A percentile compares a stretch with the other conserved stretches of the same genome.
Conservation (phyloP, 2,113 vertebrate genomes). For the Sander vitreus region DNA sequence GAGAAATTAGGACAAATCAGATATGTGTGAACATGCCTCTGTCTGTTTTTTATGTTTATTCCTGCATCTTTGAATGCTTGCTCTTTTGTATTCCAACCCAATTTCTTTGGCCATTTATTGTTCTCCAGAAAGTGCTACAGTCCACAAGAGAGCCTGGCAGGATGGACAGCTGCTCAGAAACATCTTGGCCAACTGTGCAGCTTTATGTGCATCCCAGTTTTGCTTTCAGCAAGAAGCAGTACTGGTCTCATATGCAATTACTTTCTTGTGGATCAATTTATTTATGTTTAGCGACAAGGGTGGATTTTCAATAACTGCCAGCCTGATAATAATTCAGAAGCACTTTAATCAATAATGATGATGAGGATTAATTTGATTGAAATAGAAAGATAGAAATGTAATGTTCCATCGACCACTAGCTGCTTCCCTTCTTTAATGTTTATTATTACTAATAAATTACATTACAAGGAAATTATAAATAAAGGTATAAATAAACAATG, state of each 20-base stretch:
- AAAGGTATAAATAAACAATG: constrained; percentile 59
- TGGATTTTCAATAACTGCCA: constrained; percentile 43
- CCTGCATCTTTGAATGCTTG: constrained; percentile 37
- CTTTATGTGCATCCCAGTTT: constrained; percentile 25
- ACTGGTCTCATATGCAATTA: constrained; percentile 55
- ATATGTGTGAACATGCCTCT: constrained; percentile 68
- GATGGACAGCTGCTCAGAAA: constrained; percentile 58
- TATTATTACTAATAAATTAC: constrained; percentile 55
- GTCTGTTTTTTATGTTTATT: constrained; percentile 53
- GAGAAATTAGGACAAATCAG: constrained; percentile 72
- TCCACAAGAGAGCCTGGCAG: constrained; percentile 46
- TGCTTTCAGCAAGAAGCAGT: constrained; percentile 36
- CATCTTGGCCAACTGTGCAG: constrained; percentile 43
- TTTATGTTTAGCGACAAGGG: constrained; percentile 46
- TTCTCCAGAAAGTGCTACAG: constrained; percentile 35
- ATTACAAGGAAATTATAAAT: constrained; percentile 53
- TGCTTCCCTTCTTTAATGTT: constrained; percentile 44
- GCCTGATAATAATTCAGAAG: constrained; percentile 42
- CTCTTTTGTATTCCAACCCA: constrained; percentile 49
- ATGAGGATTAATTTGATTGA: constrained; percentile 58
- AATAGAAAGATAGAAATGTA: constrained; percentile 43
- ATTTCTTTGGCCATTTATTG: constrained; percentile 56
- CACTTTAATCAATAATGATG: constrained; percentile 63
- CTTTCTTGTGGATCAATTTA: constrained; percentile 54
- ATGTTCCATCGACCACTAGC: constrained; percentile 44